Evolutionary conservation across 2,113 vertebrate genomes (phyloP).

Genomic region (Procapra przewalskii): DNA sequence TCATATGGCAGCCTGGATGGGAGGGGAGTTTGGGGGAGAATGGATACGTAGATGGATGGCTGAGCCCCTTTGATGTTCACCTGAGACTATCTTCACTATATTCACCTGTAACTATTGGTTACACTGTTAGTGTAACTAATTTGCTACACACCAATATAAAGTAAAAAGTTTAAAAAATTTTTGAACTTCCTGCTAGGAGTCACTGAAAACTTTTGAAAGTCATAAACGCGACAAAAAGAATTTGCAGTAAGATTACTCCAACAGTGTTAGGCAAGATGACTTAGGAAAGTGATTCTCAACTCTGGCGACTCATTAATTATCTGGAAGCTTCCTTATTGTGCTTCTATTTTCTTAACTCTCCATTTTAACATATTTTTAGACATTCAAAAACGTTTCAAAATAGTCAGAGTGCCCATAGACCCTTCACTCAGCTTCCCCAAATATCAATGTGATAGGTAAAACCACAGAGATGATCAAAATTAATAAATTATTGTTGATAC

Average conservation of each 20-base stretch:
- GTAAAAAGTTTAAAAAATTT: neutral
- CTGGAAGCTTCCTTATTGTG: neutral
- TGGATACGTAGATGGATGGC: neutral
- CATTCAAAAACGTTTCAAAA: neutral
- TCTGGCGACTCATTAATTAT: neutral
- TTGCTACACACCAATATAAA: neutral
- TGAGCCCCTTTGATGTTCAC: neutral
- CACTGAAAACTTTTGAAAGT: neutral
- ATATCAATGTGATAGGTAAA: neutral
- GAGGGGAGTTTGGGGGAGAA: neutral
- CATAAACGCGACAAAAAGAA: neutral
- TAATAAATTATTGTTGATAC: neutral
- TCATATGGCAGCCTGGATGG: neutral
- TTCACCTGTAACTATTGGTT: neutral
- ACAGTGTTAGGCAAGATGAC: neutral
- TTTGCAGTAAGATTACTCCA: neutral
- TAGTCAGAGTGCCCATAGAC: neutral
- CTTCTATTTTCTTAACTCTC: neutral
- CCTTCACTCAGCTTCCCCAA: neutral
- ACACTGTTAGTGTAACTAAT: neutral
- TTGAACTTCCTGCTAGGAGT: neutral
- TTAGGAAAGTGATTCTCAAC: neutral
- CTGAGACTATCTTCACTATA: neutral
- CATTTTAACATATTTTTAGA: constrained; percentile 25
- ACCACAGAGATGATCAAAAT: neutral